Conservation (phyloP, 2,888 invertebrate genomes). For the Teleogryllus oceanicus region DNA sequence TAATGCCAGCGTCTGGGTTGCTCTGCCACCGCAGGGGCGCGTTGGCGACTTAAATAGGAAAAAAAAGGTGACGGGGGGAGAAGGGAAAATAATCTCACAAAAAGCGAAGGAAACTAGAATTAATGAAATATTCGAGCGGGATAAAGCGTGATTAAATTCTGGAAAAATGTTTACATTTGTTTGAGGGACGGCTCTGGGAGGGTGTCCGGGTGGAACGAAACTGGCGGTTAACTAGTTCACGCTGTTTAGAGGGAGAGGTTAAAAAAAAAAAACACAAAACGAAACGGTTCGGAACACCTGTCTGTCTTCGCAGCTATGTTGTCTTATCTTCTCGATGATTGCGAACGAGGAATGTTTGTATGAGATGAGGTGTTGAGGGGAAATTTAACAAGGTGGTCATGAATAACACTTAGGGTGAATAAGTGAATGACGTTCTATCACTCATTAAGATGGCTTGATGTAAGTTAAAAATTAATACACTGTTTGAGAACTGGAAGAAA, state of each 20-base stretch:
- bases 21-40: not conserved
- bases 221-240: not conserved
- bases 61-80: not conserved
- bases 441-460: no score
- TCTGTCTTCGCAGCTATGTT: no score
- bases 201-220: not conserved
- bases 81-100: not conserved
- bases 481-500: no score
- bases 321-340: no score
- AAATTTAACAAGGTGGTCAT: no score
- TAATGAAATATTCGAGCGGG: conserved; percentile 7
- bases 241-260: not conserved
- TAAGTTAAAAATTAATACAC: no score
- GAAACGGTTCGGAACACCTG: no score
- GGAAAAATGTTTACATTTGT: not conserved
- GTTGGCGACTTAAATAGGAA: no score
- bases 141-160: conserved; percentile 1
- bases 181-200: not conserved
- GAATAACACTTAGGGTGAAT: no score
- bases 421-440: no score
- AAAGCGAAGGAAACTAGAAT: not conserved
- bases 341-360: no score
- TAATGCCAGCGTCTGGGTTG: not conserved
- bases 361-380: no score
- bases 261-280: not conserved